phyloP scores from a whole-genome alignment of 1,140 invertebrate genomes.

The Pseudachorutes palmiensis region DNA sequence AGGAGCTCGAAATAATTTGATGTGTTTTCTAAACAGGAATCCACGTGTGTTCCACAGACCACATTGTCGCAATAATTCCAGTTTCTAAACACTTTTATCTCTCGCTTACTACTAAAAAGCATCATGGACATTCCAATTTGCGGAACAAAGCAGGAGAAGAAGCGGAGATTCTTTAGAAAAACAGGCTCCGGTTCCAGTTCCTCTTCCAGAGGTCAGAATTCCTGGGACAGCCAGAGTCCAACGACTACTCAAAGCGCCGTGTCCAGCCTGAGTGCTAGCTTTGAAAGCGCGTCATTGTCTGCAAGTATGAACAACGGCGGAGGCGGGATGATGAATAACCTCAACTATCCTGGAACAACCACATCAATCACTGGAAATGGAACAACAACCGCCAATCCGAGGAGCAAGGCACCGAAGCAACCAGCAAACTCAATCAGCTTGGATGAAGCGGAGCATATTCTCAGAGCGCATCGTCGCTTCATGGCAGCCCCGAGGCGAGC shows the following conservation, averaged over 20 bases:
- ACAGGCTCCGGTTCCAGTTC: conserved; percentile 16
- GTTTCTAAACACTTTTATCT: no score
- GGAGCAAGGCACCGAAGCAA: conserved; percentile 2
- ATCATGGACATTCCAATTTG: not conserved
- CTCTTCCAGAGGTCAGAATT: conserved; percentile 1
- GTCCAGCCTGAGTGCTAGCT: conserved; percentile 17
- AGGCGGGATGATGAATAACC: not conserved
- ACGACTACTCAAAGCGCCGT: conserved; percentile 14
- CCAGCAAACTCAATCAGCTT: conserved; percentile 21
- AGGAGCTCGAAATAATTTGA: no score
- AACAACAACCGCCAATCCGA: not conserved
- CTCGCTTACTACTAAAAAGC: no score
- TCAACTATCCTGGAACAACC: not conserved
- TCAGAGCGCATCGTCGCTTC: conserved; percentile 18
- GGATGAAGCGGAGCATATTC: conserved; percentile 29
- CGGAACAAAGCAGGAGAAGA: conserved; percentile 20
- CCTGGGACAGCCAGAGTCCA: conserved; percentile 8
- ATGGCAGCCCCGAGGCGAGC: conserved; percentile 34
- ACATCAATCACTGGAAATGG: not conserved
- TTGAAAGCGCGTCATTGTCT: conserved; percentile 20
- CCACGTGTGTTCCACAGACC: no score
- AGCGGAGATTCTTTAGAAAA: conserved; percentile 29
- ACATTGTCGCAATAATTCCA: no score
- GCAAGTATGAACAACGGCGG: not conserved
- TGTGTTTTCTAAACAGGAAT: no score